Evolutionary conservation across 2,888 invertebrate genomes (phyloP).

Genomic region (Cephus pulcher): DNA sequence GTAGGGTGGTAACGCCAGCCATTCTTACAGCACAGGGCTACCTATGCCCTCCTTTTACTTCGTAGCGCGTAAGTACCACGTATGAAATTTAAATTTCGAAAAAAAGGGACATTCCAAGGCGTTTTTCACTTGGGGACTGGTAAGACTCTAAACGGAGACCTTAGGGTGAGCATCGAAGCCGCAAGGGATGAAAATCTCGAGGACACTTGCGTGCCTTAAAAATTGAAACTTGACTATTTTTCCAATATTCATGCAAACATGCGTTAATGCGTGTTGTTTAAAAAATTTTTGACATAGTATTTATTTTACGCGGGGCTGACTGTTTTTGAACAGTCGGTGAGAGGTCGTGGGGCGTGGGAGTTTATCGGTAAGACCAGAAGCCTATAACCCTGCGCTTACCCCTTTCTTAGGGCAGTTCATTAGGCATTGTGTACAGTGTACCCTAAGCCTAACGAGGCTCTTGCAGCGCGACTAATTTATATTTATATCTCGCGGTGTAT

Average conservation of each 20-base stretch:
- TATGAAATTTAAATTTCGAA: constrained; percentile 47
- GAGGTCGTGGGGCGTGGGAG: neutral
- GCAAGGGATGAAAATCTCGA: constrained; percentile 35
- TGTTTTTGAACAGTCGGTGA: neutral
- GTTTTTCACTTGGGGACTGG: constrained; percentile 12
- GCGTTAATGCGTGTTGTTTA: too few relatives aligned
- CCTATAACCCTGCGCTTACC: constrained; percentile 1
- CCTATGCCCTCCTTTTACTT: neutral
- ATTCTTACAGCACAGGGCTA: neutral
- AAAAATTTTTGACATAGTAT: neutral
- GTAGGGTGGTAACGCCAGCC: neutral
- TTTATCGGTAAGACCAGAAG: constrained; percentile 3
- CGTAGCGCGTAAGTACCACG: constrained; percentile 5
- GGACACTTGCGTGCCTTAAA: neutral
- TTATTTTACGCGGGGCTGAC: neutral
- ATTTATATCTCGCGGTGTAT: constrained; percentile 39
- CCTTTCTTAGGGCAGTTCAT: constrained; percentile 25
- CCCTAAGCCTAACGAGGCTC: constrained; percentile 29
- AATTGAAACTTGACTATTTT: too few relatives aligned
- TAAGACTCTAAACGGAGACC: neutral
- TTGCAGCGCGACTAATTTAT: constrained; percentile 37
- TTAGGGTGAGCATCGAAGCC: constrained; percentile 29
- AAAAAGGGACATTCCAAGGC: constrained; percentile 32
- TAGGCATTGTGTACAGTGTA: constrained; percentile 28
- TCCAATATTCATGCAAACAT: too few relatives aligned